Evolutionary conservation across 1,140 invertebrate genomes (phyloP), one percentile per base, ranked within the genome.

Genomic region (Bilobella aurantiaca): DNA sequence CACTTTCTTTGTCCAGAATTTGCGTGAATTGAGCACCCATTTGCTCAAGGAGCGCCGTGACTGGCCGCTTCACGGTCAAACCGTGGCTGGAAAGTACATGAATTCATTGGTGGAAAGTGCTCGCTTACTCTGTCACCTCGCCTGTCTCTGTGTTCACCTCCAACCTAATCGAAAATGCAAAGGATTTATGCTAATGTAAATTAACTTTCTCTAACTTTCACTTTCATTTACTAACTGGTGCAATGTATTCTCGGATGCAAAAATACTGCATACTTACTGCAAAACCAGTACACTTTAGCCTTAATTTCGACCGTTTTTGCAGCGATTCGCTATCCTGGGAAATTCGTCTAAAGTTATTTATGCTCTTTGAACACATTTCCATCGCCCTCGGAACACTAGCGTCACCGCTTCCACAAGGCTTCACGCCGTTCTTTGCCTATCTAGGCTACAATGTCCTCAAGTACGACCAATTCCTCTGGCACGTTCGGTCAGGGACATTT

Each of bases 381-480:
- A 80, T 87, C 66, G 85, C 88, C 1, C 82, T 86, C 27, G 88
- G 90, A 75, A 83, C 81, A n/a, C 81, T 89, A 58, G 88, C 88
- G 12, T 91, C 87, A 77, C 89, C 90, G 0, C 77, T 90, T 64
- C 89, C 89, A 29, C 86, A 89, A 74, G 90, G 90, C 25, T 91
- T 91, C 73, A 86, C 86, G 14, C 90, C 89, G 14, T 92, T 91
- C 78, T 89, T 91, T 74, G 87, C 89, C 12, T 91, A 89, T 75
- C 80, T 92, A 47, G 89, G 88, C 1, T 90, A 90, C 75, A 80
- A 85, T 67, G 84, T 87, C 1, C 75, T 91, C 61, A 81, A 83
- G 56, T 89, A 86, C 76, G 79, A 85, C 53, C 85, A 85, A 72
- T 91, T 91, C 75, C 72, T 89, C 37, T 88, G 90, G 75, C 89